Base-by-base conservation (phyloP, 1,140 invertebrate species). In the Melanaphis sacchari region DNA sequence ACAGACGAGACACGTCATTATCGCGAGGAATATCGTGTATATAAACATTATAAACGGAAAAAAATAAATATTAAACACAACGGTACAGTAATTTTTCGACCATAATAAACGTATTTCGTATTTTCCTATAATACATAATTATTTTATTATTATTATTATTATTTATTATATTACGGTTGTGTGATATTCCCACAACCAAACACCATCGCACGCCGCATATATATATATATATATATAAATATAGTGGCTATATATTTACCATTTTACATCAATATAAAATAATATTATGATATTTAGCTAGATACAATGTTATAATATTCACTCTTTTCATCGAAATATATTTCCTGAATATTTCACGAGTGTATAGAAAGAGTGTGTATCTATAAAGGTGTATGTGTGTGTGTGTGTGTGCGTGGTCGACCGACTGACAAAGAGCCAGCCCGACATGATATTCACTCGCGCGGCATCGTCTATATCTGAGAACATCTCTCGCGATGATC, bases 391-490 rank as follows among this genome's bases (percentile, higher is more conserved):
- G 36, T 82, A 21, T 82, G n/a, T 36, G 36, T 40, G 18, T 24
- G 36, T 26, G 36, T 84, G 22, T 22, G 81, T 40, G 40, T 40
- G 88, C 36, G 49, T 49, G 87, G 31, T 89, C 31, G 87, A 52
- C 87, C 18, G 49, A 89, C 88, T 52, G 88, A 89, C 88, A 89
- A 89, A 89, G 88, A 88, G 43, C 41, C 46, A 7, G 43, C 18
- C 87, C 46, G 88, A 88, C 85, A 88, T 66, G 59, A 66, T 66
- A 66, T 66, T 89, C 88, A 54, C 88, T 89, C 43, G 11, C 49
- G 88, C 88, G 49, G 88, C 88, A 49, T 82, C 81, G 59, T 66
- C 59, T n/a, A 52, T 52, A 66, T n/a, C 59, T 31, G 24, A 66
- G 59, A 66, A 66, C 59, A 66, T 88, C 85, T 46, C 31, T 88